Evolutionary conservation across 1,140 invertebrate genomes (phyloP).

Genomic region (Lordiphosa mommai): DNA sequence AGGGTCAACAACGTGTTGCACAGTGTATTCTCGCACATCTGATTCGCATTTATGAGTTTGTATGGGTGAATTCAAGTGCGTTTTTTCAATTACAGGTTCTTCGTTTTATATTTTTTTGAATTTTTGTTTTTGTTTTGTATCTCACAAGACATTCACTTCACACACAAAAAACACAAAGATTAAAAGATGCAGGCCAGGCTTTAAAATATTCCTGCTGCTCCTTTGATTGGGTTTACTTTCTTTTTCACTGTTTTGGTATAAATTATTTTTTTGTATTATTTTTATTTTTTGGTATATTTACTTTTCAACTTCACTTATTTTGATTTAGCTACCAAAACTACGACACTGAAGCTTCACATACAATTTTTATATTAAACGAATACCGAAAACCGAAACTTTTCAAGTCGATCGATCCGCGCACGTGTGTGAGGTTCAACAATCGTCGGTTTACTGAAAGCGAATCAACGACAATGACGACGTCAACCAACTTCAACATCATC

Average conservation of each 20-base stretch:
- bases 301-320: slow-evolving; percentile 1
- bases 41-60: slow-evolving; percentile 2
- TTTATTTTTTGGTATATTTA: neutral
- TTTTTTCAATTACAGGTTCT: slow-evolving; percentile 69
- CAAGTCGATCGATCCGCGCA: slow-evolving; percentile 19
- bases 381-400: slow-evolving; percentile 5
- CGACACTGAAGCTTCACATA: slow-evolving; percentile 8
- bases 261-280: neutral
- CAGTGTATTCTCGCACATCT: slow-evolving; percentile 9
- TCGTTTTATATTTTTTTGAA: slow-evolving; percentile 7
- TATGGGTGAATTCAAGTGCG: slow-evolving; percentile 38
- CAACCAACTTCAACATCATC: slow-evolving; percentile 36
- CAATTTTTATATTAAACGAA: neutral
- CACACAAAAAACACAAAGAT: slow-evolving; percentile 7
- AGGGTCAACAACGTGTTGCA: slow-evolving; percentile 57
- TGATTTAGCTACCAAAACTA: slow-evolving; percentile 17
- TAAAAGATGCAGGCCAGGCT: slow-evolving; percentile 3
- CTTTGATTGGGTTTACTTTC: neutral
- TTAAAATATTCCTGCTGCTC: neutral
- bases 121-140: slow-evolving; percentile 13
- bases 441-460: slow-evolving; percentile 60
- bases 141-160: slow-evolving; percentile 31
- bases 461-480: slow-evolving; percentile 22
- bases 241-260: neutral
- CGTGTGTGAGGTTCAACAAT: slow-evolving; percentile 64